Evolutionary conservation across 2,888 invertebrate species (phyloP), one percentile per base, ranked within the genome.

Genomic region (Onthophagus sagittarius): DNA sequence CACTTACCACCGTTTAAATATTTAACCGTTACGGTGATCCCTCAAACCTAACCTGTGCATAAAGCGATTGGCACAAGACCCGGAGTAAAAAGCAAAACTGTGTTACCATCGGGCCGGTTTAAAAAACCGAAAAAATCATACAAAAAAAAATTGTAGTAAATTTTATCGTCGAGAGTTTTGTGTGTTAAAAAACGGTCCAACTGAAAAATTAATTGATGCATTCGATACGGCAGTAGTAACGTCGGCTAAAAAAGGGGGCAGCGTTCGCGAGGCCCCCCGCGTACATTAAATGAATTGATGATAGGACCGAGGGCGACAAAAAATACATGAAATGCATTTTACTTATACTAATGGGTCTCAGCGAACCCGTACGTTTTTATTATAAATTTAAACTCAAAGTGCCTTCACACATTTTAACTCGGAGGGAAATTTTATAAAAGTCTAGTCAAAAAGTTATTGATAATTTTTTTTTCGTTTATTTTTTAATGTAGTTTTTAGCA

Each of bases 251-350:
- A n/a, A 23, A 23, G 39, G 9, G 11, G 39, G 11, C 39, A 7
- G 39, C 1, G 11, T 53, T 53, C 39, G 39, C 39, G 39, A 23
- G 23, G 23, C 23, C 39, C 39, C 39, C 39, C 39, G 39, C 23
- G 23, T 23, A 23, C 23, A 23, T 53, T 53, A 53, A 53, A 53
- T 53, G 39, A 53, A 53, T 53, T 53, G 39, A 53, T 53, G 39
- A 53, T 53, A 53, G 39, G 39, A 53, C 39, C 39, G 39, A 53
- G 39, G 39, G 39, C 39, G 39, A 53, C 39, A 77, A 77, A 77
- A 71, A 73, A 72, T 77, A 79, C 79, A 79, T 77, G 78, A 77
- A 80, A 79, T 80, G 79, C 80, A 79, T 79, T 80, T 80, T 80
- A 79, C 79, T 79, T 79, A 79, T 76, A 76, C 75, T 76, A 78